phyloP scores from a whole-genome alignment of 2,888 invertebrate species.

The Cheilosia vulpina region DNA sequence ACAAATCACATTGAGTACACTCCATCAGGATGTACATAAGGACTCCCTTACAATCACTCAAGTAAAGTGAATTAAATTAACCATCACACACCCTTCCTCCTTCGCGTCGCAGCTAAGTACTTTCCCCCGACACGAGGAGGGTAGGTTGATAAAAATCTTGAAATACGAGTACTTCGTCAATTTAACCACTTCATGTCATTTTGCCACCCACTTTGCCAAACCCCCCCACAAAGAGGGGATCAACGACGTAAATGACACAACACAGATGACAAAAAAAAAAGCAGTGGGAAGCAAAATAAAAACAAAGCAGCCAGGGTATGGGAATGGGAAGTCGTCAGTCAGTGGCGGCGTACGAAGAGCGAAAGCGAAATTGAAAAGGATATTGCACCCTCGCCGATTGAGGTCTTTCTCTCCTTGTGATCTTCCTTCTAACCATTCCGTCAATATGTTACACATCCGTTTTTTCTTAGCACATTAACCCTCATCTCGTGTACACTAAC shows the following conservation, averaged over 20 bases:
- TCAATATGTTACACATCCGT: constrained; percentile 74
- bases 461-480: constrained; percentile 66
- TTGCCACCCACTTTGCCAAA: constrained; percentile 34
- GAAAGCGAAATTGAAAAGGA: constrained; percentile 69
- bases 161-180: constrained; percentile 68
- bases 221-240: constrained; percentile 43
- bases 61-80: constrained; percentile 73
- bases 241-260: constrained; percentile 65
- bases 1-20: constrained; percentile 51
- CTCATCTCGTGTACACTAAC: constrained; percentile 24
- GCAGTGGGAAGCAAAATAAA: constrained; percentile 24
- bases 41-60: constrained; percentile 62
- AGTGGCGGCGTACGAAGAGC: not conserved
- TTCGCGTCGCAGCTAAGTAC: constrained; percentile 12
- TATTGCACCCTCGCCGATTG: constrained; percentile 38
- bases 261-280: constrained; percentile 38
- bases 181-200: constrained; percentile 72
- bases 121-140: constrained; percentile 9
- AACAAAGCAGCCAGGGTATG: constrained; percentile 22
- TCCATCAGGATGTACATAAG: constrained; percentile 17
- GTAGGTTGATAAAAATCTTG: constrained; percentile 65
- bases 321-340: not conserved
- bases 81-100: constrained; percentile 44
- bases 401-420: constrained; percentile 40
- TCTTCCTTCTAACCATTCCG: constrained; percentile 58